phyloP scores from a whole-genome alignment of 1,140 invertebrate genomes.

The Meloidogyne hapla region DNA sequence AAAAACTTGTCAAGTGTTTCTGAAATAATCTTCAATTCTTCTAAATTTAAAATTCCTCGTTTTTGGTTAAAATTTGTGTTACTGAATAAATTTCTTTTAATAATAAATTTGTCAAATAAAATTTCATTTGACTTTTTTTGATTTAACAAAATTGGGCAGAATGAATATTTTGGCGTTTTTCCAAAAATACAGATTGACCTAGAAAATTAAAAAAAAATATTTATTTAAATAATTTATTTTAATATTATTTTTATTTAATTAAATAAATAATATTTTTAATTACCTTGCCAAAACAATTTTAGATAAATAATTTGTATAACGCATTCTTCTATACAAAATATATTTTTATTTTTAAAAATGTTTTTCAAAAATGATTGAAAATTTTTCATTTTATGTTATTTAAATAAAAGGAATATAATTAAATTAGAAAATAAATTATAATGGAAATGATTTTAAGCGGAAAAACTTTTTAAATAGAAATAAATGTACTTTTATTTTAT shows the following conservation, averaged over 20 bases:
- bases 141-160: too few relatives aligned
- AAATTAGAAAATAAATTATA: not conserved
- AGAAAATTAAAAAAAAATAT: not conserved
- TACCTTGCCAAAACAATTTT: not conserved
- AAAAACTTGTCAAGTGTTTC: not conserved
- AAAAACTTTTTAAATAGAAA: not conserved
- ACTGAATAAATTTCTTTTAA: not conserved
- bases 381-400: too few relatives aligned
- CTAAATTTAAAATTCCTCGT: not conserved
- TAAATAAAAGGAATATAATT: not conserved
- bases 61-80: not conserved
- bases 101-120: constrained; percentile 3
- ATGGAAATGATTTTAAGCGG: not conserved
- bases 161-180: not conserved
- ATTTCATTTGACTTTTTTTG: too few relatives aligned
- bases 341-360: not conserved
- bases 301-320: not conserved
- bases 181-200: not conserved
- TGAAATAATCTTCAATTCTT: constrained; percentile 2
- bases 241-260: not conserved
- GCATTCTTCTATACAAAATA: not conserved
- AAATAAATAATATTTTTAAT: not conserved
- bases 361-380: too few relatives aligned
- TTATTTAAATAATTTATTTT: not conserved
- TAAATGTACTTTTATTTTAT: not conserved